Base-by-base conservation (phyloP, 1,140 invertebrate species). In the Drosophila leontia region DNA sequence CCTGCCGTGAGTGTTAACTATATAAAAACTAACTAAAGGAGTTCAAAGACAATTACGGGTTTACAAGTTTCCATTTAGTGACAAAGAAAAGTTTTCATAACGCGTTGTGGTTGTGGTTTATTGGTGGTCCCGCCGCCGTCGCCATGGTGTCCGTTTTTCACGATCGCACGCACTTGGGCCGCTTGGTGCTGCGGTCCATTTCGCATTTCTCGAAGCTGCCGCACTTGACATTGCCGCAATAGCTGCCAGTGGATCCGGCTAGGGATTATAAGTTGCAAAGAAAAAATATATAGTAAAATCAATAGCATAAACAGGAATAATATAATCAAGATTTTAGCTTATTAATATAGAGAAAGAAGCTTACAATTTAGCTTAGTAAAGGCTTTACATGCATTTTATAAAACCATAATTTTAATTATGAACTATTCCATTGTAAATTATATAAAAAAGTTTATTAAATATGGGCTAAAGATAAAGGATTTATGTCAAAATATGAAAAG, bases 151-250 rank as follows among this genome's bases (percentile, higher is more conserved):
- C 53, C 53, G 44, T 15, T 32, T 44, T 60, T 74, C 19, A 74
- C 17, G 94, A 91, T 23, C 95, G 92, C 56, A 94, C 94, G 74
- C 96, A 96, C 91, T 95, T 96, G 83, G 95, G 94, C 13, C 94
- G 93, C 91, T 95, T 96, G 12, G 95, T 95, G 64, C 86, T 91
- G 39, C 93, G 94, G 86, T 96, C 95, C 50, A 94, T 92, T 79
- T 95, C 94, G 85, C 96, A 96, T 63, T 95, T 96, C 92, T 96
- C 95, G 78, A 94, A 94, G 7, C 94, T 79, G 78, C 93, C 94
- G 78, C 96, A 96, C 91, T 95, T 96, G 37, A 94, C 93, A 80
- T 96, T 96, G 69, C 94, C 94, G 78, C 96, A 96, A 78, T 95
- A 96, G 15, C 94, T 93, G 5, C 93, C 94, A 34, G 93, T 91